Conservation (phyloP, 2,797 vertebrate genomes). For the Cyclura pinguis region DNA sequence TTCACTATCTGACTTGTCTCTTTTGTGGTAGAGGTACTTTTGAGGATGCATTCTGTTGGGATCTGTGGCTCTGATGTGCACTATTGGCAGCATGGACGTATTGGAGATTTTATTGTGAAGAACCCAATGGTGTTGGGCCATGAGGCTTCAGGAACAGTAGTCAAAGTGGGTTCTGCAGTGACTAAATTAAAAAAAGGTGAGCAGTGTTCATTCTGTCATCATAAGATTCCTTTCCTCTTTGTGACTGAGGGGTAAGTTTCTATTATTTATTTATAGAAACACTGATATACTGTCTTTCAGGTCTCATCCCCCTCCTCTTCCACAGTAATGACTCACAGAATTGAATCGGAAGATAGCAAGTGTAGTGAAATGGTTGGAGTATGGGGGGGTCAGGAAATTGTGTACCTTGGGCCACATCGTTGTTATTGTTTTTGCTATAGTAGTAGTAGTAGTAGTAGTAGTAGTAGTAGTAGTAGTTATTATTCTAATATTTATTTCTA, state of each 20-base stretch:
- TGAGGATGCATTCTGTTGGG: slow-evolving; percentile 96
- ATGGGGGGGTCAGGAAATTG: no score
- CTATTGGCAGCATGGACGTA: slow-evolving; percentile 92
- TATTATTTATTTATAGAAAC: background rate
- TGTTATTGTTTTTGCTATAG: no score
- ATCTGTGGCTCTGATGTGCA: slow-evolving; percentile 97
- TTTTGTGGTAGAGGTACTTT: slow-evolving; percentile 86
- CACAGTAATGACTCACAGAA: no score
- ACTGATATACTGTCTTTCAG: background rate
- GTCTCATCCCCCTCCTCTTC: no score
- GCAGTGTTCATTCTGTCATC: slow-evolving; percentile 38
- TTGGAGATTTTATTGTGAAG: slow-evolving; percentile 89
- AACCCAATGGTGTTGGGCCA: slow-evolving; percentile 94
- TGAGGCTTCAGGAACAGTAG: slow-evolving; percentile 90
- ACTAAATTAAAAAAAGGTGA: slow-evolving; percentile 89
- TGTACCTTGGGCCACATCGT: no score
- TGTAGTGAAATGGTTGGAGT: no score
- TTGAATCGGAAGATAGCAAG: no score
- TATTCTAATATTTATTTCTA: no score
- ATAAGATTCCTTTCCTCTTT: background rate
- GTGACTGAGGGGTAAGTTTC: background rate
- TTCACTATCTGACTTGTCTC: slow-evolving; percentile 1
- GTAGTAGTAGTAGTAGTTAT: no score
- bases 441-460: no score
- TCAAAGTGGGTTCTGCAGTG: slow-evolving; percentile 89